phyloP scores from a whole-genome alignment of 2,797 vertebrate genomes.

The Intellagama lesueurii region DNA sequence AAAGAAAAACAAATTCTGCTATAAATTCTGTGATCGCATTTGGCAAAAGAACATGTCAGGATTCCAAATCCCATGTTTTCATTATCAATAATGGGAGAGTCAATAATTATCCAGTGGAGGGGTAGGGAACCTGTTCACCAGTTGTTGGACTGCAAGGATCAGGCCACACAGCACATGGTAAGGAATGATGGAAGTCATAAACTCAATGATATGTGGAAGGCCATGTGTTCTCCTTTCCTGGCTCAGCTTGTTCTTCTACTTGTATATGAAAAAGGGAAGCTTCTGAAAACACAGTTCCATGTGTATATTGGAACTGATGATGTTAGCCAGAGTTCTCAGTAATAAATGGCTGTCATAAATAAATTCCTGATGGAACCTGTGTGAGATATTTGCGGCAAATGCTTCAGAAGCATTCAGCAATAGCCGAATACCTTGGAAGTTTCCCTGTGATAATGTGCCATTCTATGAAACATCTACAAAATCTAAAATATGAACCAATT shows the following conservation, averaged over 20 bases:
- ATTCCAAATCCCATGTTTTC: background rate
- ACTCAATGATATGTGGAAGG: background rate
- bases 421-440: background rate
- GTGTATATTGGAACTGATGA: background rate
- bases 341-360: background rate
- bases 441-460: slow-evolving; percentile 13
- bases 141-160: background rate
- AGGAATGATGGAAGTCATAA: background rate
- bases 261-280: background rate
- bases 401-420: background rate
- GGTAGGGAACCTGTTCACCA: background rate
- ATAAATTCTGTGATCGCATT: background rate
- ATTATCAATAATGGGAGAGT: background rate
- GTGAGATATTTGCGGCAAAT: background rate
- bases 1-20: too few species aligned
- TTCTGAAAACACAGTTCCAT: background rate
- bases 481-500: slow-evolving; percentile 34
- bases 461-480: background rate
- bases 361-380: background rate
- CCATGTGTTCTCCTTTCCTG: too few species aligned
- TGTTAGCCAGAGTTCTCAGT: background rate
- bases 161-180: background rate
- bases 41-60: background rate
- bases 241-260: background rate
- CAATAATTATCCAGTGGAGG: background rate